These are phyloP conservation scores for Dunckerocampus dactyliophorus DNA, from an alignment of 2,113 vertebrate species.

Conservation along the genomic window DNA sequence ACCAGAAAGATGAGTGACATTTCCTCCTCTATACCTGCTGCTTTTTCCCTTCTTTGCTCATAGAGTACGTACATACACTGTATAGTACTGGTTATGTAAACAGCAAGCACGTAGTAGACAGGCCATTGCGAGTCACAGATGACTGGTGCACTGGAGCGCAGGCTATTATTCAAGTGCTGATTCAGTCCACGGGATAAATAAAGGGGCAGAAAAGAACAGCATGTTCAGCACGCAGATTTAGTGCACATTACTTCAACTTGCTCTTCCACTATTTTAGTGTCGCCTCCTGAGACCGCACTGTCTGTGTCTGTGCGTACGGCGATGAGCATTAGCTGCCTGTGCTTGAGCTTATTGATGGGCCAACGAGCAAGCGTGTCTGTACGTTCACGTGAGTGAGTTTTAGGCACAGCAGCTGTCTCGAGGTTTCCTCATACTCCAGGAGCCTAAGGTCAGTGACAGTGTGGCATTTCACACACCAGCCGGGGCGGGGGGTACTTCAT, in stretches of 20 bases:
- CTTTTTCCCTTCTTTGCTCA: background rate
- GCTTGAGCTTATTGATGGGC: conserved; percentile 29
- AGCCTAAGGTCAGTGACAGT: conserved; percentile 35
- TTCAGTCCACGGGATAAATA: conserved; percentile 47
- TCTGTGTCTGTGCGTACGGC: conserved; percentile 47
- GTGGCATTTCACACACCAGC: conserved; percentile 49
- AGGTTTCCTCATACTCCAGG: conserved; percentile 37
- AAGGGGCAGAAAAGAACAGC: conserved; percentile 38
- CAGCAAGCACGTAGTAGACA: conserved; percentile 24
- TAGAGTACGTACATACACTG: background rate
- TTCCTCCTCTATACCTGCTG: conserved; percentile 4
- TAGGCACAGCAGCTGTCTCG: conserved; percentile 54
- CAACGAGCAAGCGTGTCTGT: conserved; percentile 10
- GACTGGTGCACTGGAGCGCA: conserved; percentile 31
- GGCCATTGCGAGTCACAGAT: conserved; percentile 32
- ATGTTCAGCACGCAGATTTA: conserved; percentile 35
- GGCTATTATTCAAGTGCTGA: conserved; percentile 48
- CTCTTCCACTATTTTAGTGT: conserved; percentile 5
- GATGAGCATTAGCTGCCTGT: conserved; percentile 40
- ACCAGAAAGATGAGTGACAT: conserved; percentile 8
- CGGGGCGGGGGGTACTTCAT: conserved; percentile 1
- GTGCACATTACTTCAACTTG: conserved; percentile 15
- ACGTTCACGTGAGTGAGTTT: conserved; percentile 12
- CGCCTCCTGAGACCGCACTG: conserved; percentile 5
- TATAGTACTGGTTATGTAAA: conserved; percentile 35